phyloP scores from a whole-genome alignment of 2,888 invertebrate genomes.

The Pyrocoelia pectoralis region DNA sequence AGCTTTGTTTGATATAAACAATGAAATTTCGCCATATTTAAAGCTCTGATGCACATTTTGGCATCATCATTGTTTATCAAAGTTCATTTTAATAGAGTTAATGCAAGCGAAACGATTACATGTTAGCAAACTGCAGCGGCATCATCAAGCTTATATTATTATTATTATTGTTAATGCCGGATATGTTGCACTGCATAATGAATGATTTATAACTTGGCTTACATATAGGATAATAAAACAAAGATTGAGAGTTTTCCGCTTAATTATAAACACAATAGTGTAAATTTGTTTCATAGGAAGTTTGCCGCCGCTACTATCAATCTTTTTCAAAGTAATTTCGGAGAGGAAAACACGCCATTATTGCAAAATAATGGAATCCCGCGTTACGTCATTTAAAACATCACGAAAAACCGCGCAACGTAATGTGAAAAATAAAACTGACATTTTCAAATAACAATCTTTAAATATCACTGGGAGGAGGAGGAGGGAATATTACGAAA shows the following conservation, averaged over 20 bases:
- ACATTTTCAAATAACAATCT: slow-evolving; percentile 14
- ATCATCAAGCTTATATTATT: neutral
- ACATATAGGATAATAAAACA: neutral
- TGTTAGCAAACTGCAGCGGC: slow-evolving; percentile 12
- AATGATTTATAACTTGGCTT: slow-evolving; percentile 16
- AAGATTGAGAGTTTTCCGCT: slow-evolving; percentile 11
- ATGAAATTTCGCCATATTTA: too few species aligned
- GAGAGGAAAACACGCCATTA: slow-evolving; percentile 15
- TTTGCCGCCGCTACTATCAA: slow-evolving; percentile 15
- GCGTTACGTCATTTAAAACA: slow-evolving; percentile 19
- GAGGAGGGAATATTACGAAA: slow-evolving; percentile 2
- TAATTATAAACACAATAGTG: slow-evolving; percentile 17
- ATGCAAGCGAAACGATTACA: too few species aligned
- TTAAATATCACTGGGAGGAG: slow-evolving; percentile 3
- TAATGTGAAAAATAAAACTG: slow-evolving; percentile 13
- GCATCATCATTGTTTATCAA: slow-evolving; percentile 10
- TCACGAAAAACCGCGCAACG: slow-evolving; percentile 17
- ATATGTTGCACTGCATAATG: slow-evolving; percentile 8
- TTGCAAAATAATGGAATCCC: slow-evolving; percentile 22
- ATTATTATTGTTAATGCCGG: slow-evolving; percentile 7
- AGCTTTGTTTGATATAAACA: slow-evolving; percentile 25
- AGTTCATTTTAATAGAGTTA: slow-evolving; percentile 8
- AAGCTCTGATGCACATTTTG: neutral
- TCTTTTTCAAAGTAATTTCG: slow-evolving; percentile 15
- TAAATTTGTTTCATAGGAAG: slow-evolving; percentile 16